Percentiles rank a stretch among this genome's conserved stretches.
Conservation (phyloP, 2,888 invertebrate genomes). For the Lottia gigantea region DNA sequence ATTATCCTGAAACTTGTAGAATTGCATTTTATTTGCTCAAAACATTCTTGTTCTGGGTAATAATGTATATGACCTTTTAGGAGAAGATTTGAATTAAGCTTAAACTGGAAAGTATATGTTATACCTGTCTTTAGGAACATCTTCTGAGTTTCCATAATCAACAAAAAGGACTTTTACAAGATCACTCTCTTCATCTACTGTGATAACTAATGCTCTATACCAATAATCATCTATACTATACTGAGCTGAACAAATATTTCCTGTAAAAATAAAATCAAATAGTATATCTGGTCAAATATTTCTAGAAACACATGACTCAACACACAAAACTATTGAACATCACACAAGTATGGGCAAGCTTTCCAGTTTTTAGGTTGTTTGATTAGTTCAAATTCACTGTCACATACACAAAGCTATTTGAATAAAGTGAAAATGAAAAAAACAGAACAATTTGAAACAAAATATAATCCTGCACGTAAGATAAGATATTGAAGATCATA, state of each 20-base stretch:
- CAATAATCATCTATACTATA: slow-evolving; percentile 77
- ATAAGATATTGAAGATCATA: not conserved
- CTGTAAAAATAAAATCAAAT: slow-evolving; percentile 29
- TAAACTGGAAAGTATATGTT: too few relatives aligned
- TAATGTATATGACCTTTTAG: too few relatives aligned
- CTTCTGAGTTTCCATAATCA: slow-evolving; percentile 74
- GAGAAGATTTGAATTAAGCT: too few relatives aligned
- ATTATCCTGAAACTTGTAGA: not conserved
- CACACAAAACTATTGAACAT: slow-evolving; percentile 26
- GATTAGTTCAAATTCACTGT: too few relatives aligned
- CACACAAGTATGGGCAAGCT: slow-evolving; percentile 19
- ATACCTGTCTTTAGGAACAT: slow-evolving; percentile 64
- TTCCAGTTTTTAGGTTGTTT: not conserved
- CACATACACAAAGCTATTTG: too few relatives aligned
- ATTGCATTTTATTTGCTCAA: not conserved
- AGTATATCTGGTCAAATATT: slow-evolving; percentile 13
- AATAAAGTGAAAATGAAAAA: too few relatives aligned
- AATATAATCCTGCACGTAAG: too few relatives aligned
- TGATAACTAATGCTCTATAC: slow-evolving; percentile 77
- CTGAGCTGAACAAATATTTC: slow-evolving; percentile 69
- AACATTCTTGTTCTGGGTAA: too few relatives aligned
- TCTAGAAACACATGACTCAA: too few relatives aligned
- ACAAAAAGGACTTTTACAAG: slow-evolving; percentile 72
- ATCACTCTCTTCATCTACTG: slow-evolving; percentile 68
- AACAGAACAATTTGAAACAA: too few relatives aligned